Percentiles rank a stretch among this genome's conserved stretches.
phyloP scores from a whole-genome alignment of 2,797 vertebrate genomes.

The Pogoniulus pusillus region DNA sequence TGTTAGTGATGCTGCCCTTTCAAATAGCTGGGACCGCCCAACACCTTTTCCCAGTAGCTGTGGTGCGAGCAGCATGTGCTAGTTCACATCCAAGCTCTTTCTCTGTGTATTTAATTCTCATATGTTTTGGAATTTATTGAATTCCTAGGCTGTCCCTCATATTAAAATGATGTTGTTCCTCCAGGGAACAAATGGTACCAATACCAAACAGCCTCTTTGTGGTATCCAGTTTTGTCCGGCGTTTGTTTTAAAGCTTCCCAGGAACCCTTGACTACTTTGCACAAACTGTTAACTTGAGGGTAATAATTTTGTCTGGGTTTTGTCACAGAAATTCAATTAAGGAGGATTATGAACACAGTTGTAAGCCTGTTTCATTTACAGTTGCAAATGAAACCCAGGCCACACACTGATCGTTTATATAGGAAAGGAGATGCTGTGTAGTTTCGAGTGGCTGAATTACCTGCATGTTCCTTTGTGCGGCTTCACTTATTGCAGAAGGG shows the following conservation, averaged over 20 bases:
- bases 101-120: background rate
- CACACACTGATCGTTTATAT: conserved; percentile 71
- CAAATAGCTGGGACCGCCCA: background rate
- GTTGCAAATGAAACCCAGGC: conserved; percentile 72
- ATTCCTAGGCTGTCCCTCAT: background rate
- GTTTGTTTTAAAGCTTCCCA: conserved; percentile 67
- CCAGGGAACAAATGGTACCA: conserved; percentile 7
- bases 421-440: conserved; percentile 36
- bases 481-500: conserved; percentile 10
- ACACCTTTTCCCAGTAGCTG: conserved; percentile 11
- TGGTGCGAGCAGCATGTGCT: background rate
- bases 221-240: conserved; percentile 27
- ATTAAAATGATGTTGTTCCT: conserved; percentile 16
- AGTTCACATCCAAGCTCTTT: background rate
- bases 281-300: conserved; percentile 58
- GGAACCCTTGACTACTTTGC: conserved; percentile 35
- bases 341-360: conserved; percentile 74
- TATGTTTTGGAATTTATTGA: background rate
- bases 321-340: conserved; percentile 76
- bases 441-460: conserved; percentile 45
- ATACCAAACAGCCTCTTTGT: conserved; percentile 19
- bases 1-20: background rate
- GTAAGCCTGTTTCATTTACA: conserved; percentile 74
- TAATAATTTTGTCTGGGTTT: conserved; percentile 73
- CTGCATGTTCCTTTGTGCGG: conserved; percentile 53